Evolutionary conservation across 2,113 vertebrate genomes (phyloP).

Genomic region (Fulmarus glacialis): DNA sequence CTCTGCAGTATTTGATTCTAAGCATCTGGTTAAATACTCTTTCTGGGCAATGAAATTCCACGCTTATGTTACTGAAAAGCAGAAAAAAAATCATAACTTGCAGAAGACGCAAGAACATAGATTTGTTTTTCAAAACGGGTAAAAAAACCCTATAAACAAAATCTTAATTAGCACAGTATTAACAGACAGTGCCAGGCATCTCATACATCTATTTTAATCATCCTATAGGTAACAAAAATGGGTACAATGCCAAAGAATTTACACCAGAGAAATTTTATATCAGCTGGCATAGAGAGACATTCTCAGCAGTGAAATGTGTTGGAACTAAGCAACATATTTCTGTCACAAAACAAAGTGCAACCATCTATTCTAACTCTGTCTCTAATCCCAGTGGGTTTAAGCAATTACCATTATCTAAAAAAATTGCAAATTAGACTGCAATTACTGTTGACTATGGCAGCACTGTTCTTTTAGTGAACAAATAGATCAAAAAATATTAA

Average conservation of each 20-base stretch:
- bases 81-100: neutral
- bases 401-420: conserved; percentile 31
- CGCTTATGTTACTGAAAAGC: neutral
- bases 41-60: neutral
- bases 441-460: conserved; percentile 8
- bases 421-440: conserved; percentile 35
- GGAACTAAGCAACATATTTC: neutral
- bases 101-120: neutral
- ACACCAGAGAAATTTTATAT: neutral
- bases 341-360: neutral
- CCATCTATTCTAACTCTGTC: neutral
- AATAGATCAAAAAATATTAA: conserved; percentile 52
- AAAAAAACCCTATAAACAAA: neutral
- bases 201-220: neutral
- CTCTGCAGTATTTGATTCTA: neutral
- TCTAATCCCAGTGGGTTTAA: conserved; percentile 1
- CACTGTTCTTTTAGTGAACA: conserved; percentile 1
- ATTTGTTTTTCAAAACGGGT: neutral
- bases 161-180: neutral
- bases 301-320: neutral
- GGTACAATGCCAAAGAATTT: neutral
- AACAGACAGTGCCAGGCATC: neutral
- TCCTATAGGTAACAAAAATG: neutral
- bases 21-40: neutral
- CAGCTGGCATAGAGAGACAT: neutral